Evolutionary conservation across 2,797 vertebrate genomes (phyloP).

Genomic region (Glossophaga mutica): DNA sequence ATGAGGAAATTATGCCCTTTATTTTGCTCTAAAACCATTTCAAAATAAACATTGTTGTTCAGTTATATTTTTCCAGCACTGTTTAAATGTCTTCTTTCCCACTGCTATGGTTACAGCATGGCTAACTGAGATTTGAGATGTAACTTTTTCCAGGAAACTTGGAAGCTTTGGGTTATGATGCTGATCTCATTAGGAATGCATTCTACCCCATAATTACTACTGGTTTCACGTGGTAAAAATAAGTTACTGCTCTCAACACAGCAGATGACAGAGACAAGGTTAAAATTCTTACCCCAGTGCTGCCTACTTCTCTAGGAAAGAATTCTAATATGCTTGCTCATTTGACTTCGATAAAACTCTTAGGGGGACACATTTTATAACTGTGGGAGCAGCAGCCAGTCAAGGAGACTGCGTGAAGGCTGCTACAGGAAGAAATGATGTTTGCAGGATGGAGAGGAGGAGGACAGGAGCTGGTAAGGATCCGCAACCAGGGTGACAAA

Average conservation of each 20-base stretch:
- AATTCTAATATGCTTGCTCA: slow-evolving; percentile 14
- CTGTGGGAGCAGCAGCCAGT: background rate
- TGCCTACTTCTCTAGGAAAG: background rate
- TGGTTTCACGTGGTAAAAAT: background rate
- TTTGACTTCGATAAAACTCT: background rate
- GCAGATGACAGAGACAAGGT: background rate
- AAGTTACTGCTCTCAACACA: background rate
- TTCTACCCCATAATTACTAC: background rate
- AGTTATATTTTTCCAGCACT: background rate
- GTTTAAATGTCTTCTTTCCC: background rate
- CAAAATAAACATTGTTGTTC: background rate
- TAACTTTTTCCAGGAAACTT: background rate
- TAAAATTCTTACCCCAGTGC: background rate
- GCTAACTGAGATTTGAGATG: background rate
- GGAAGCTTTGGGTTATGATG: background rate
- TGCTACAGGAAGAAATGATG: accelerated
- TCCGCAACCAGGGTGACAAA: background rate
- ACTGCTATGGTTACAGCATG: background rate
- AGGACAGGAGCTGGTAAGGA: no score
- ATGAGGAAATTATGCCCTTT: background rate
- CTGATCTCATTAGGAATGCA: background rate
- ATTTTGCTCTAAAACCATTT: background rate
- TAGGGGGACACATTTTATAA: background rate
- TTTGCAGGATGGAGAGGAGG: accelerated
- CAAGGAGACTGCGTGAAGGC: background rate